Evolutionary conservation across 2,113 vertebrate genomes (phyloP).

Genomic region (Progne subis): DNA sequence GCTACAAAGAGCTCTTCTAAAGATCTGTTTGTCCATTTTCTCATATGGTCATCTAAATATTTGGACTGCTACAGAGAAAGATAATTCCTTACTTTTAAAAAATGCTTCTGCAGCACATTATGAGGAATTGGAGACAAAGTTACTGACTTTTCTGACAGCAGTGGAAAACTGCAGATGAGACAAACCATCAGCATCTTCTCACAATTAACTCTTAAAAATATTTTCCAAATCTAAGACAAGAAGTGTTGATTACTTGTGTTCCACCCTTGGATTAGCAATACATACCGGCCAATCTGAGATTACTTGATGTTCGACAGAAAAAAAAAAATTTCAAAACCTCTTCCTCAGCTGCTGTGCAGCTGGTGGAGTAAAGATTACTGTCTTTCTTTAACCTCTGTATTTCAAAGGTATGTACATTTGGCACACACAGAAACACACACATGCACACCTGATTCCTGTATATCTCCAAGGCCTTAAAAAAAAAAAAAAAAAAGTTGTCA

Average conservation of each 20-base stretch:
- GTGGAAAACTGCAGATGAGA: not conserved
- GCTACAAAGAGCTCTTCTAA: not conserved
- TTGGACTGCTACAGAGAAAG: not conserved
- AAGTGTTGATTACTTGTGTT: not conserved
- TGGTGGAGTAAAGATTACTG: not conserved
- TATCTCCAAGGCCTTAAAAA: not conserved
- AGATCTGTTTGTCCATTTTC: not conserved
- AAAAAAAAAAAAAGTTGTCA: not conserved
- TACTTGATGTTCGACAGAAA: not conserved
- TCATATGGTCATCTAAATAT: not conserved
- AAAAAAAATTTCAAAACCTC: fast-evolving
- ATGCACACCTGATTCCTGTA: not conserved
- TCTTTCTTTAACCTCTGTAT: not conserved
- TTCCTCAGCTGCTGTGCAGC: not conserved
- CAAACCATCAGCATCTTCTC: not conserved
- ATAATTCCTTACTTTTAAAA: not conserved
- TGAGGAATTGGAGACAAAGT: not conserved
- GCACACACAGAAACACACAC: not conserved
- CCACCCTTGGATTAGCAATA: not conserved
- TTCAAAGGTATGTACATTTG: not conserved
- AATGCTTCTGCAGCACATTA: not conserved
- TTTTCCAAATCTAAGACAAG: not conserved
- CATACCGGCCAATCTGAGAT: not conserved
- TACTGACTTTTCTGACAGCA: not conserved
- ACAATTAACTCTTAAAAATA: not conserved